phyloP scores from a whole-genome alignment of 2,113 vertebrate species.

The Trochalopteron elliotii region DNA sequence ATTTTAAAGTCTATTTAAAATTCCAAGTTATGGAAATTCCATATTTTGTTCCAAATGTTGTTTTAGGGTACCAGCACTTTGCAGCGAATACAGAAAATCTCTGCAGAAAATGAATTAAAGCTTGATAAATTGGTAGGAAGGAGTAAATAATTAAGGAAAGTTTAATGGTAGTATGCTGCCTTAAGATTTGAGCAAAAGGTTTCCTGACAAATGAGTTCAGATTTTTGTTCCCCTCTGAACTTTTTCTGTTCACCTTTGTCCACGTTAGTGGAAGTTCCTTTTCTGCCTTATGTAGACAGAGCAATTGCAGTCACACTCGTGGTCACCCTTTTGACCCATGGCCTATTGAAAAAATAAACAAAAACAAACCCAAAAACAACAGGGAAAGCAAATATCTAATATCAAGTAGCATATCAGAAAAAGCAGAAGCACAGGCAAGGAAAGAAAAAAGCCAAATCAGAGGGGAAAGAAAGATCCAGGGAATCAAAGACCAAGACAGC shows the following conservation, averaged over 20 bases:
- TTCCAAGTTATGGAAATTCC: neutral
- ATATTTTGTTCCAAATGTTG: neutral
- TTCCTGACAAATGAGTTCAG: neutral
- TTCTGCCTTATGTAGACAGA: neutral
- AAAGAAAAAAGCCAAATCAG: neutral
- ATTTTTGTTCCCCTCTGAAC: neutral
- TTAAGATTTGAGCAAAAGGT: neutral
- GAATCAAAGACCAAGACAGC: neutral
- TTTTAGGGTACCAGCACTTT: neutral
- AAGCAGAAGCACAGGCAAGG: neutral
- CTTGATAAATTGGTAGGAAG: neutral
- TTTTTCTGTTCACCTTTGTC: neutral
- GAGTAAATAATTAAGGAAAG: neutral
- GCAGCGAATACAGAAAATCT: neutral
- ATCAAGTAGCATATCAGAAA: neutral
- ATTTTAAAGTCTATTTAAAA: neutral
- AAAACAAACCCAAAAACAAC: neutral
- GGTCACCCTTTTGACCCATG: neutral
- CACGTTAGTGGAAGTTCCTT: neutral
- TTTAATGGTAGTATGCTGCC: neutral
- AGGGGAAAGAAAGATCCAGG: neutral
- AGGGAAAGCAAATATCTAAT: neutral
- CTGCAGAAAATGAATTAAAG: neutral
- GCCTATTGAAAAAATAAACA: neutral
- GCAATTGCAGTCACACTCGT: accelerated